These are phyloP conservation scores for Nymphalis polychloros DNA, from an alignment of 2,888 invertebrate genomes.

Conservation along the genomic window DNA sequence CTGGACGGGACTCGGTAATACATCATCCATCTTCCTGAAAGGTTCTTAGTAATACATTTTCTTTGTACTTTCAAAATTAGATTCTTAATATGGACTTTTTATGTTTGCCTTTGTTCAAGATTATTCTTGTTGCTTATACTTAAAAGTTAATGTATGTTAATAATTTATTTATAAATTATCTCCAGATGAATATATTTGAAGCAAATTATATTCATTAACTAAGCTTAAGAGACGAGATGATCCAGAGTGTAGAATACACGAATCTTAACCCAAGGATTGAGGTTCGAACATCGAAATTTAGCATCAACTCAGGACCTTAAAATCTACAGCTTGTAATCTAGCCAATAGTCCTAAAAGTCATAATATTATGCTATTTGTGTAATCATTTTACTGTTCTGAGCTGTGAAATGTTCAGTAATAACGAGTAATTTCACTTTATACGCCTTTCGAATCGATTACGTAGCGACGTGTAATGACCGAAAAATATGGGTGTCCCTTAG, in stretches of 20 bases:
- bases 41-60: slow-evolving; percentile 37
- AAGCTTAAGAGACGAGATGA: no score
- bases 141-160: background rate
- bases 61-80: slow-evolving; percentile 31
- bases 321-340: no score
- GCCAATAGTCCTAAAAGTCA: no score
- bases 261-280: no score
- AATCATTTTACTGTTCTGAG: no score
- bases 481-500: slow-evolving; percentile 37
- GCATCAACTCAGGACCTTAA: no score
- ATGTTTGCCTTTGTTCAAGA: background rate
- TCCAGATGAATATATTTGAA: no score
- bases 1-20: slow-evolving; percentile 15
- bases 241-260: no score
- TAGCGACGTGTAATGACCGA: slow-evolving; percentile 37
- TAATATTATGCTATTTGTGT: no score
- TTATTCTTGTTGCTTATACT: background rate
- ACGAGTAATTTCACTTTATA: background rate
- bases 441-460: slow-evolving; percentile 26
- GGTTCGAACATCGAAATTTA: no score
- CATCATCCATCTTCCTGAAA: slow-evolving; percentile 37
- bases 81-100: slow-evolving; percentile 11
- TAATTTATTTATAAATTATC: background rate
- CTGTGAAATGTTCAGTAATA: background rate
- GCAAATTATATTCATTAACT: no score